phyloP scores from a whole-genome alignment of 2,888 invertebrate genomes.

The Eupsilia transversa region DNA sequence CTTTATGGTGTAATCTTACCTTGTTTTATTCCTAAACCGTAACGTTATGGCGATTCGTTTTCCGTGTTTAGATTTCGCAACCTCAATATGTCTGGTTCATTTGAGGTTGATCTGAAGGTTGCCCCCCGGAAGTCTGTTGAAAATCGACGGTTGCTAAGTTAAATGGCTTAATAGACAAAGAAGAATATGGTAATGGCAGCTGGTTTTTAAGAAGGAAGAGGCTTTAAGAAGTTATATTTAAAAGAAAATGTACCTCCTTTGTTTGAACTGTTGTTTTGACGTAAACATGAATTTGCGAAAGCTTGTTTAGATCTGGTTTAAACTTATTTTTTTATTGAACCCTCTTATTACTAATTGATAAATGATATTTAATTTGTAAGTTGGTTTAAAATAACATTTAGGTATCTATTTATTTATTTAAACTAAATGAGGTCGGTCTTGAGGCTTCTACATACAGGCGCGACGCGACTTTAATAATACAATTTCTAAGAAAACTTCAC shows the following conservation, averaged over 20 bases:
- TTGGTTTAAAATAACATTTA: neutral
- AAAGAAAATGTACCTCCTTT: neutral
- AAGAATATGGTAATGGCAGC: constrained; percentile 40
- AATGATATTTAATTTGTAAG: neutral
- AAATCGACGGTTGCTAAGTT: constrained; percentile 47
- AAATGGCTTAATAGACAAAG: constrained; percentile 48
- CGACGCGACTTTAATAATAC: too few species aligned
- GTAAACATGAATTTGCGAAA: neutral
- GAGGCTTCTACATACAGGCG: too few species aligned
- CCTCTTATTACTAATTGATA: neutral
- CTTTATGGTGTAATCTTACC: constrained; percentile 26
- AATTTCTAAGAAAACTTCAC: too few species aligned
- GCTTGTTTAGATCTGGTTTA: neutral
- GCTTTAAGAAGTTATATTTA: too few species aligned
- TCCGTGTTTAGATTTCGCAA: constrained; percentile 53
- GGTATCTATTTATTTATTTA: too few species aligned
- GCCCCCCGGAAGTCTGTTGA: constrained; percentile 50
- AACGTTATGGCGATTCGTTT: constrained; percentile 44
- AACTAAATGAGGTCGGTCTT: neutral
- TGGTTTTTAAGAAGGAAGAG: constrained; percentile 32
- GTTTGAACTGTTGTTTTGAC: neutral
- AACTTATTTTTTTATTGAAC: neutral
- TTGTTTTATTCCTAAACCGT: constrained; percentile 23
- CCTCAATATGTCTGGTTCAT: constrained; percentile 50
- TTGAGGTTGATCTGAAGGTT: constrained; percentile 56